Evolutionary conservation across 2,113 vertebrate species (phyloP).

Genomic region (Vulpes lagopus): DNA sequence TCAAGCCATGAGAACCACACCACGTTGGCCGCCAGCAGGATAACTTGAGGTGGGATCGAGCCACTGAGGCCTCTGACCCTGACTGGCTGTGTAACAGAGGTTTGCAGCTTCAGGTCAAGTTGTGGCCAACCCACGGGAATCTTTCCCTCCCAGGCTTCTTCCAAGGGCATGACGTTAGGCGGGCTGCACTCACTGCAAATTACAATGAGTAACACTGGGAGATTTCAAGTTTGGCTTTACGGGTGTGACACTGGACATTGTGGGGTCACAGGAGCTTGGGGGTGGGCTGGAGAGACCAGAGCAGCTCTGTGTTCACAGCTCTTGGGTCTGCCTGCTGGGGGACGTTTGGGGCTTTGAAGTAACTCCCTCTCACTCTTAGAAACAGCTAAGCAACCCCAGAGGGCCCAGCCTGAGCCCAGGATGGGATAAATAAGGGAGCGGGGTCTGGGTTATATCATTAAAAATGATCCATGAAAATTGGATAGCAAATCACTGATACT

Average conservation of each 20-base stretch:
- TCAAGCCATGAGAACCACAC: background rate
- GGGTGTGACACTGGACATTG: background rate
- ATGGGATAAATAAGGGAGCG: background rate
- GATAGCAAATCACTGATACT: background rate
- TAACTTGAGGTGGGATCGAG: background rate
- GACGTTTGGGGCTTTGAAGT: background rate
- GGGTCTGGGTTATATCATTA: background rate
- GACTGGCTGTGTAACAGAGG: background rate
- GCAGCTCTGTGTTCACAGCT: background rate
- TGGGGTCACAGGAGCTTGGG: too few relatives aligned
- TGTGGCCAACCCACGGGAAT: background rate
- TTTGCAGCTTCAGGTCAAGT: background rate
- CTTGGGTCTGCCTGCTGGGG: background rate
- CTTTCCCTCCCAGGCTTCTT: background rate
- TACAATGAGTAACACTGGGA: background rate
- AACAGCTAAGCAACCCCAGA: background rate
- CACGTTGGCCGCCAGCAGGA: background rate
- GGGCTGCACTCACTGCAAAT: background rate
- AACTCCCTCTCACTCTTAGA: background rate
- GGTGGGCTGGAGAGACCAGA: fast-evolving
- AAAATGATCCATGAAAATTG: background rate
- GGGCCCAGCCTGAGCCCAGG: background rate
- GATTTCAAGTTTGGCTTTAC: background rate
- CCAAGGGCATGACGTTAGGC: background rate
- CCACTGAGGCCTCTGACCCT: background rate